These are phyloP conservation scores for Upupa epops DNA, from an alignment of 2,113 vertebrate genomes.

Conservation along the genomic window DNA sequence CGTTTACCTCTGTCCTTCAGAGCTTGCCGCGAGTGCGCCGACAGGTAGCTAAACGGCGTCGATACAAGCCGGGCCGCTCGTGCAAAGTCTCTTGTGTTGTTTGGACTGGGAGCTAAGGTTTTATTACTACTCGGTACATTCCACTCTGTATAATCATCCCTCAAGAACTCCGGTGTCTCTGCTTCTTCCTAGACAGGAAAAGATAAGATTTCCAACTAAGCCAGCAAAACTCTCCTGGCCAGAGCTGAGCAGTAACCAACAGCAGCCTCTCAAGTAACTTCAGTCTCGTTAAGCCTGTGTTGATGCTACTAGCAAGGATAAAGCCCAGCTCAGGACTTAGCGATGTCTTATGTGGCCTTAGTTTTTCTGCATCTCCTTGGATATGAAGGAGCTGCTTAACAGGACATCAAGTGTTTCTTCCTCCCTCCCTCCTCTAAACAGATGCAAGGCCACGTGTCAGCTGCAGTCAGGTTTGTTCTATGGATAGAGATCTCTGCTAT, in stretches of 20 bases:
- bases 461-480: not conserved
- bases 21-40: not conserved
- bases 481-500: not conserved
- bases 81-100: constrained; percentile 84
- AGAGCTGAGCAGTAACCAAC: not conserved
- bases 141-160: constrained; percentile 85
- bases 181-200: constrained; percentile 71
- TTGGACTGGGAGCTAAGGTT: constrained; percentile 83
- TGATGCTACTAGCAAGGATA: not conserved
- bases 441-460: not conserved
- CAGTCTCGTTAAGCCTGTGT: fast-evolving
- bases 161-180: constrained; percentile 61
- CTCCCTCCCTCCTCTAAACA: not conserved
- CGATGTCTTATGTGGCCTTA: not conserved
- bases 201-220: not conserved
- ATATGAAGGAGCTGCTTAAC: not conserved
- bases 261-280: not conserved
- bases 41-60: constrained; percentile 80
- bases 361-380: not conserved
- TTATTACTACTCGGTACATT: constrained; percentile 73
- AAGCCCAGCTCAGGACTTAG: not conserved
- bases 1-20: constrained; percentile 74
- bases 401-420: not conserved
- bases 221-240: not conserved
- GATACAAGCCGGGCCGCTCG: constrained; percentile 81